A percentile compares a stretch with the other conserved stretches of the same genome.
phyloP scores from a whole-genome alignment of 1,140 invertebrate genomes.

The Ectropis grisescens region DNA sequence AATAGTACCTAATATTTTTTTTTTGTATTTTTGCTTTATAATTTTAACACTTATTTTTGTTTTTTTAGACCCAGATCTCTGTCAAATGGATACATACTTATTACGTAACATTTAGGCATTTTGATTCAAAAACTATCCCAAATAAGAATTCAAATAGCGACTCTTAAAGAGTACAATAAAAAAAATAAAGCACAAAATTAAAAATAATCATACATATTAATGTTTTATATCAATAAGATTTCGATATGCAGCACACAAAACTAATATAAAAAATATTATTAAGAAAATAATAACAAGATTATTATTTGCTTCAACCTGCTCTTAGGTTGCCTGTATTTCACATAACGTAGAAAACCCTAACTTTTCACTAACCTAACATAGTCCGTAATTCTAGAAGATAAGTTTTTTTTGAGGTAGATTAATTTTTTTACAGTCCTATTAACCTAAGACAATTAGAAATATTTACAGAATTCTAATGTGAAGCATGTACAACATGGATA shows the following conservation, averaged over 20 bases:
- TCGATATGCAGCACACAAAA: conserved; percentile 46
- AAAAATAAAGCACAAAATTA: conserved; percentile 28
- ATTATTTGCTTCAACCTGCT: conserved; percentile 27
- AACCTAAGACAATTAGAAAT: conserved; percentile 62
- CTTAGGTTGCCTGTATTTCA: conserved; percentile 34
- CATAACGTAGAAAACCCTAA: conserved; percentile 41
- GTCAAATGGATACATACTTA: conserved; percentile 5
- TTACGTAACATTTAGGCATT: not conserved
- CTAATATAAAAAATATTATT: conserved; percentile 33
- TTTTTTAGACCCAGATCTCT: conserved; percentile 19
- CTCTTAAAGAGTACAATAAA: conserved; percentile 21
- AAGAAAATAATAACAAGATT: conserved; percentile 25
- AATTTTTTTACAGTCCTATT: conserved; percentile 69
- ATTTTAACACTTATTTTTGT: conserved; percentile 1
- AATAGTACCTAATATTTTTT: conserved; percentile 17
- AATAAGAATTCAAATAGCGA: conserved; percentile 10
- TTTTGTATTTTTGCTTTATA: conserved; percentile 13
- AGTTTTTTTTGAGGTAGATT: conserved; percentile 67
- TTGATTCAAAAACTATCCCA: conserved; percentile 10
- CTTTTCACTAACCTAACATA: conserved; percentile 60
- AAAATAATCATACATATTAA: conserved; percentile 26
- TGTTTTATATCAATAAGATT: conserved; percentile 34
- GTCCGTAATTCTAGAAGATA: conserved; percentile 59
- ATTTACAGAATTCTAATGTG: conserved; percentile 55
- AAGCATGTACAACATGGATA: conserved; percentile 57